Percentiles rank a stretch among this genome's conserved stretches.
Conservation (phyloP, 2,797 vertebrate species). For the Urophycis tenuis region DNA sequence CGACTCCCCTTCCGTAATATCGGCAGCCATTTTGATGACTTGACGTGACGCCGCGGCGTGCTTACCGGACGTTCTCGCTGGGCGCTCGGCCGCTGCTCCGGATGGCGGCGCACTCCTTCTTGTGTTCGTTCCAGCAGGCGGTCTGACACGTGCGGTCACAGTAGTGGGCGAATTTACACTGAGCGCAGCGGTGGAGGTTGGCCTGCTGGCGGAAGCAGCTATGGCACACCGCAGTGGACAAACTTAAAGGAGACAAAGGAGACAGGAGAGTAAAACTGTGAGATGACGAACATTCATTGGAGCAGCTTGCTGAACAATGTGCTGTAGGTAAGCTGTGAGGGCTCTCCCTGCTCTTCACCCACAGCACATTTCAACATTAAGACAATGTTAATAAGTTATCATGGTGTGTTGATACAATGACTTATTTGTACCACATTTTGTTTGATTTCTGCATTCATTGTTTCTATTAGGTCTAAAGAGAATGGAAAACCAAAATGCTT, state of each 20-base stretch:
- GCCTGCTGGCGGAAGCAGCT: constrained; percentile 88
- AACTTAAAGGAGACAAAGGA: constrained; percentile 65
- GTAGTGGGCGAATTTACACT: constrained; percentile 91
- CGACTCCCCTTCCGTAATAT: too few relatives aligned
- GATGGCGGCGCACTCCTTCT: constrained; percentile 84
- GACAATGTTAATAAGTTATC: background rate
- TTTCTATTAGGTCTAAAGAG: background rate
- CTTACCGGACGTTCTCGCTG: constrained; percentile 82
- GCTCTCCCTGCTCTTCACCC: too few relatives aligned
- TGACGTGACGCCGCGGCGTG: too few relatives aligned
- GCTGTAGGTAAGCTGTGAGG: too few relatives aligned
- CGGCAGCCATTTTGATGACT: too few relatives aligned
- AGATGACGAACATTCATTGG: background rate
- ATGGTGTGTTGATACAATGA: background rate
- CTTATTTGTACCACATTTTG: background rate
- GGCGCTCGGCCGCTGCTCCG: constrained; percentile 73
- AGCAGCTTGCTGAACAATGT: too few relatives aligned
- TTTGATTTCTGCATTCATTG: background rate
- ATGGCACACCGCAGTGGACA: constrained; percentile 81
- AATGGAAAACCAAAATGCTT: background rate
- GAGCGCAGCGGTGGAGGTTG: constrained; percentile 84
- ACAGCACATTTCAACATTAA: background rate
- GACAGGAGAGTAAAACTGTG: background rate
- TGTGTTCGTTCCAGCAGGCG: constrained; percentile 88
- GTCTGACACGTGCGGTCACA: constrained; percentile 93